phyloP scores from a whole-genome alignment of 1,140 invertebrate species.

The Listronotus oregonensis region DNA sequence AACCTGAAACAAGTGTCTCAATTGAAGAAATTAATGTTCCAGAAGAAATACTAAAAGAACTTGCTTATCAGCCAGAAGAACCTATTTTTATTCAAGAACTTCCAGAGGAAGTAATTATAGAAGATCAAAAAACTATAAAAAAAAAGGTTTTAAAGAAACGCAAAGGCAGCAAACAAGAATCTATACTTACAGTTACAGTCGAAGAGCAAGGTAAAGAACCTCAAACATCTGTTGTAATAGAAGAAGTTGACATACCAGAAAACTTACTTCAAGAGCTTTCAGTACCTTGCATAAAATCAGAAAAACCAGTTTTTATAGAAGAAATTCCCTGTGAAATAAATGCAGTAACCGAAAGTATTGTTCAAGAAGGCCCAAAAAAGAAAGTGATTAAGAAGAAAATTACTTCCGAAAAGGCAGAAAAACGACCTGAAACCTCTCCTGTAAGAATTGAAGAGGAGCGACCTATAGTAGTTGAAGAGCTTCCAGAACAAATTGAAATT shows the following conservation, averaged over 20 bases:
- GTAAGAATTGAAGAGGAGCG: conserved; percentile 45
- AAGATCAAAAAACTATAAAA: conserved; percentile 33
- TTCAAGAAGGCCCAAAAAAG: conserved; percentile 47
- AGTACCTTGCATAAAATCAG: conserved; percentile 51
- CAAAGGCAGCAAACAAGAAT: conserved; percentile 50
- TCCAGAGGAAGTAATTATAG: conserved; percentile 45
- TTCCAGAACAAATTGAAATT: conserved; percentile 47
- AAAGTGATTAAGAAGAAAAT: conserved; percentile 48
- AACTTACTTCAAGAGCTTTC: conserved; percentile 40
- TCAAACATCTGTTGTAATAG: conserved; percentile 50
- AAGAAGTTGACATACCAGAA: conserved; percentile 56
- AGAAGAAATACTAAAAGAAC: conserved; percentile 32
- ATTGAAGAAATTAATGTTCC: conserved; percentile 52
- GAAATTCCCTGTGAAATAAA: conserved; percentile 44
- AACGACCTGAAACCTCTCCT: conserved; percentile 47
- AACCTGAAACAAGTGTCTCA: conserved; percentile 52
- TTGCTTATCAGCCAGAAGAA: conserved; percentile 4
- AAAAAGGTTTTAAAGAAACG: conserved; percentile 41
- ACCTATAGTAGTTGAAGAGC: conserved; percentile 44
- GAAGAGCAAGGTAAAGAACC: conserved; percentile 57
- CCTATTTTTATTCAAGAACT: conserved; percentile 47
- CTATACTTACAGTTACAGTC: conserved; percentile 56
- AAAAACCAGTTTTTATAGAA: conserved; percentile 44
- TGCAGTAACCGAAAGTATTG: conserved; percentile 49
- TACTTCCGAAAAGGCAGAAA: conserved; percentile 43